These are phyloP conservation scores for Sebastes variabilis DNA, from an alignment of 2,797 vertebrate genomes.

Conservation along the genomic window DNA sequence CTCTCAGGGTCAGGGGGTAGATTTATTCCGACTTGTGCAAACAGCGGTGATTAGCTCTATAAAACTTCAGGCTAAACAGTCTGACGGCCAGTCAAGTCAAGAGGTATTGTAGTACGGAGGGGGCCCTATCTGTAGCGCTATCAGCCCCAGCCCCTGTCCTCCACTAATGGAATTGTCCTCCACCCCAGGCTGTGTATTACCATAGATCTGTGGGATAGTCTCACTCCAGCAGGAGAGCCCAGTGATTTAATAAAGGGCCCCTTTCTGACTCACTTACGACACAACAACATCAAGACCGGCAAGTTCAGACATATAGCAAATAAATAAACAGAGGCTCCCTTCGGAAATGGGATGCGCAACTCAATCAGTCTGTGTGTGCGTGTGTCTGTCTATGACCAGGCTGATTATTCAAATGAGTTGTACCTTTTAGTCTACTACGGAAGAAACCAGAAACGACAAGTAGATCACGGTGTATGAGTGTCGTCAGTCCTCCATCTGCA, in stretches of 20 bases:
- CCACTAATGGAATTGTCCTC: slow-evolving; percentile 84
- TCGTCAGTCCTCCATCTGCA: slow-evolving; percentile 3
- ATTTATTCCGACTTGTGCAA: slow-evolving; percentile 65
- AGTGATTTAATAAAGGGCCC: slow-evolving; percentile 84
- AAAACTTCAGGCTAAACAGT: slow-evolving; percentile 63
- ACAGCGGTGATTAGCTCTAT: slow-evolving; percentile 65
- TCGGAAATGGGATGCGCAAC: slow-evolving; percentile 55
- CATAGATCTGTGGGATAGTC: slow-evolving; percentile 84
- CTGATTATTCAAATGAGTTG: slow-evolving; percentile 64
- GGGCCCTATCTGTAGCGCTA: slow-evolving; percentile 67
- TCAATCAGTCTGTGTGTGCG: slow-evolving; percentile 39
- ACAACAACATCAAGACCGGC: slow-evolving; percentile 66
- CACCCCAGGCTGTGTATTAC: slow-evolving; percentile 80
- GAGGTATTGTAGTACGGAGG: slow-evolving; percentile 48
- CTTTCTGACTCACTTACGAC: slow-evolving; percentile 77
- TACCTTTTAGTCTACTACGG: slow-evolving; percentile 20
- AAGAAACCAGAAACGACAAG: slow-evolving; percentile 45
- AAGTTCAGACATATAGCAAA: slow-evolving; percentile 73
- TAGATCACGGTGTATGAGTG: slow-evolving; percentile 14
- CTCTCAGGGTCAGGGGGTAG: slow-evolving; percentile 25
- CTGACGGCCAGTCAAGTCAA: slow-evolving; percentile 58
- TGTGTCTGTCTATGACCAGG: slow-evolving; percentile 35
- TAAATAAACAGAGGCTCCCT: slow-evolving; percentile 69
- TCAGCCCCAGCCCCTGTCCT: slow-evolving; percentile 71
- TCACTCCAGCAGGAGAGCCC: slow-evolving; percentile 76